Conservation (phyloP, 2,113 vertebrate genomes). For the Mormoops blainvillei region DNA sequence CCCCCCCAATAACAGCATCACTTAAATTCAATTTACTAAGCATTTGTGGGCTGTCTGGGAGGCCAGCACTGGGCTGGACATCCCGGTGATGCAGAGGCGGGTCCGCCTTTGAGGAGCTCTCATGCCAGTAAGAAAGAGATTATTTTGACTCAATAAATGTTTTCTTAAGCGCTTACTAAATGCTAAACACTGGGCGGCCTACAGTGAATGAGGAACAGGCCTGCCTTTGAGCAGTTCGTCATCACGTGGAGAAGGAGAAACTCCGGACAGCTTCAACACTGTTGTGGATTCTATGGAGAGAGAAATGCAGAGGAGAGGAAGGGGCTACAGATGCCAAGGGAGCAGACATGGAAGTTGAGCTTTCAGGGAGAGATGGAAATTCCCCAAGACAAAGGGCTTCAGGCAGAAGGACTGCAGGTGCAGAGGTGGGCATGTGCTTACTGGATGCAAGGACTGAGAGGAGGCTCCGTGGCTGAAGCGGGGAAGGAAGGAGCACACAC, state of each 20-base stretch:
- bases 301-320: background rate
- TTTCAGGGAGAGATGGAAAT: background rate
- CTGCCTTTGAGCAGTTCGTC: background rate
- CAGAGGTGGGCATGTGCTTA: background rate
- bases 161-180: background rate
- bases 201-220: background rate
- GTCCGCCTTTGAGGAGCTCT: background rate
- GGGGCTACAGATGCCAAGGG: background rate
- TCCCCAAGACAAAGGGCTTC: background rate
- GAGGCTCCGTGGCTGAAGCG: background rate
- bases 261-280: background rate
- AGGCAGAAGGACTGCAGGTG: background rate
- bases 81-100: too few species aligned
- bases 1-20: background rate
- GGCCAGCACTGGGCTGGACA: background rate
- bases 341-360: background rate
- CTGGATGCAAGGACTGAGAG: background rate
- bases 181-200: background rate
- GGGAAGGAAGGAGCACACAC: background rate
- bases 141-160: background rate
- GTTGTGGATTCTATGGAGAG: background rate
- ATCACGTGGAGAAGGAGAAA: background rate
- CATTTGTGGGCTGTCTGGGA: background rate
- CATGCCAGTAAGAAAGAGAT: background rate
- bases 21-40: background rate